phyloP scores from a whole-genome alignment of 2,113 vertebrate genomes.

The Notarius quadriscutis region DNA sequence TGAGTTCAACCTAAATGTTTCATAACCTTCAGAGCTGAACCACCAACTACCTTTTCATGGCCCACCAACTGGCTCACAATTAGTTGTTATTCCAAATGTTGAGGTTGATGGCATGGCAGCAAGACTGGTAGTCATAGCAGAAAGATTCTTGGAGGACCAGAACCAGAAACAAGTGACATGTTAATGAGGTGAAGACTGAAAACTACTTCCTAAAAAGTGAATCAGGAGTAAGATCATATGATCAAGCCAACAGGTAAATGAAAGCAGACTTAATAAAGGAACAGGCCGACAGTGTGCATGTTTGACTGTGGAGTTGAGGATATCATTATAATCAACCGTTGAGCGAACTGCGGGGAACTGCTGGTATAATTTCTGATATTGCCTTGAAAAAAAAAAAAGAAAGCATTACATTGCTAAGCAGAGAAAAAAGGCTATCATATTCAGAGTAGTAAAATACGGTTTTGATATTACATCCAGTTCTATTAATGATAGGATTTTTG shows the following conservation, averaged over 20 bases:
- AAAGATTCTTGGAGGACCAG: not conserved
- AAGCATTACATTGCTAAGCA: not conserved
- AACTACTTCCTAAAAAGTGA: not conserved
- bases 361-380: conserved; percentile 19
- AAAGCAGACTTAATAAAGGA: conserved; percentile 7
- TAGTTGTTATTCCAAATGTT: not conserved
- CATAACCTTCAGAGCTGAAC: not conserved
- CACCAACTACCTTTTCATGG: not conserved
- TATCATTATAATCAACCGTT: conserved; percentile 18
- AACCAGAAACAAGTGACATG: not conserved
- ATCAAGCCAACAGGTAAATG: not conserved
- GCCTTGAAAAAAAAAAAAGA: not conserved
- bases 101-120: not conserved
- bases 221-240: conserved; percentile 4
- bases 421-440: not conserved
- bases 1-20: not conserved
- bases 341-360: not conserved
- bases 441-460: not conserved
- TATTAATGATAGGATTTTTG: not conserved
- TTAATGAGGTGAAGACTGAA: not conserved
- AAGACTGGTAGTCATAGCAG: not conserved
- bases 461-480: not conserved
- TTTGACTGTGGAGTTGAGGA: not conserved
- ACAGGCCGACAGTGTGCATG: not conserved
- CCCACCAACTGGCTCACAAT: not conserved